Conservation (phyloP, 2,113 vertebrate genomes). For the Python bivittatus region DNA sequence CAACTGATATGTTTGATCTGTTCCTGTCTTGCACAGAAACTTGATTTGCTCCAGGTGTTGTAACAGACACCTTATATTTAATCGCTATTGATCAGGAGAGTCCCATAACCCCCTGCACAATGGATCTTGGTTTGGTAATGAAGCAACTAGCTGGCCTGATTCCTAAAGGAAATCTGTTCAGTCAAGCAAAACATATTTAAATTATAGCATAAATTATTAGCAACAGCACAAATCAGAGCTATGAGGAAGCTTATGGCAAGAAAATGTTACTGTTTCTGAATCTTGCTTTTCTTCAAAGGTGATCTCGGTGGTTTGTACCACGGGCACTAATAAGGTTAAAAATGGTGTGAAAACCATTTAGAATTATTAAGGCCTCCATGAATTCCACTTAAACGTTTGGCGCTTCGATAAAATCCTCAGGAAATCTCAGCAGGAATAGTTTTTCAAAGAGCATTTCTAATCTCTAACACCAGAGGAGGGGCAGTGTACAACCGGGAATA, state of each 20-base stretch:
- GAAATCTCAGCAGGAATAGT: constrained; percentile 33
- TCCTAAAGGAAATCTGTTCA: constrained; percentile 2
- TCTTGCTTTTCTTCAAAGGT: not conserved
- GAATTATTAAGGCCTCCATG: constrained; percentile 30
- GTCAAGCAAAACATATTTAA: rapidly evolving
- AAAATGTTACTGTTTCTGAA: not conserved
- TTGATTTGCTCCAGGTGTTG: not conserved
- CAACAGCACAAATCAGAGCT: not conserved
- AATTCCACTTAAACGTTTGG: constrained; percentile 11
- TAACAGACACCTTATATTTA: not conserved
- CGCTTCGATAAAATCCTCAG: constrained; percentile 30
- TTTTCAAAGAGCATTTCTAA: constrained; percentile 47
- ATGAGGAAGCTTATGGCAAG: not conserved
- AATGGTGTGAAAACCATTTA: constrained; percentile 34
- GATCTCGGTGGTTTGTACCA: constrained; percentile 18
- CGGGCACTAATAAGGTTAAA: constrained; percentile 12
- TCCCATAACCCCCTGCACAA: not conserved
- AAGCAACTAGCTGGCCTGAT: not conserved
- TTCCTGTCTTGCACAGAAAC: not conserved
- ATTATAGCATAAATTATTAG: constrained; percentile 20
- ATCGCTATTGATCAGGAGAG: not conserved
- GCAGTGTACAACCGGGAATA: not conserved
- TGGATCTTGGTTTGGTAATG: not conserved
- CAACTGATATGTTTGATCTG: not conserved
- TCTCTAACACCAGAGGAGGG: not conserved